Evolutionary conservation across 2,113 vertebrate genomes (phyloP).

Genomic region (Leptobrachium ailaonicum): DNA sequence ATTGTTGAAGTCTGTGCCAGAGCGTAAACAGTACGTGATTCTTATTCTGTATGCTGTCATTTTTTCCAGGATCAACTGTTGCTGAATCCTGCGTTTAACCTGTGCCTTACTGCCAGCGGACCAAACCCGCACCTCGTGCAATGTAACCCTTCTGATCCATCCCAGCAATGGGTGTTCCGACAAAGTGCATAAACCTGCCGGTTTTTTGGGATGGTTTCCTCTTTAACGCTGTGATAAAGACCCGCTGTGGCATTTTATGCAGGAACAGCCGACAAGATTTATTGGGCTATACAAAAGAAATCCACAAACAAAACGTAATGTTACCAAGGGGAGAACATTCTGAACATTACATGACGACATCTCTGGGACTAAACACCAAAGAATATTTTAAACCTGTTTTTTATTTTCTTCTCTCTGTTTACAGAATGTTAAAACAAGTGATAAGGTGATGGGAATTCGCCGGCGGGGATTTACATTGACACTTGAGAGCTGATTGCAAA

Average conservation of each 20-base stretch:
- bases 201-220: neutral
- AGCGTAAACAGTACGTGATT: neutral
- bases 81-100: slow-evolving; percentile 71
- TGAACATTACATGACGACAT: slow-evolving; percentile 33
- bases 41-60: neutral
- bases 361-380: slow-evolving; percentile 67
- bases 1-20: neutral
- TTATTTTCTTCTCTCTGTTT: slow-evolving; percentile 59
- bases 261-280: slow-evolving; percentile 61
- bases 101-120: slow-evolving; percentile 85
- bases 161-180: slow-evolving; percentile 88
- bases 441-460: slow-evolving; percentile 1
- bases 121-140: slow-evolving; percentile 75
- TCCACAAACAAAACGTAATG: slow-evolving; percentile 52
- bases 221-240: slow-evolving; percentile 61
- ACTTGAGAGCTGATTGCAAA: neutral
- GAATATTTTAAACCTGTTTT: slow-evolving; percentile 55
- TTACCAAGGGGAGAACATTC: slow-evolving; percentile 55
- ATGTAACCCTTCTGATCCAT: slow-evolving; percentile 82
- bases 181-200: slow-evolving; percentile 64
- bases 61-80: slow-evolving; percentile 81
- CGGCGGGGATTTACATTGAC: neutral
- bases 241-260: slow-evolving; percentile 61
- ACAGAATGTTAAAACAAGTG: slow-evolving; percentile 52
- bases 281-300: slow-evolving; percentile 52